phyloP scores from a whole-genome alignment of 64 coral and sea anemone genomes.

The Porites lutea region DNA sequence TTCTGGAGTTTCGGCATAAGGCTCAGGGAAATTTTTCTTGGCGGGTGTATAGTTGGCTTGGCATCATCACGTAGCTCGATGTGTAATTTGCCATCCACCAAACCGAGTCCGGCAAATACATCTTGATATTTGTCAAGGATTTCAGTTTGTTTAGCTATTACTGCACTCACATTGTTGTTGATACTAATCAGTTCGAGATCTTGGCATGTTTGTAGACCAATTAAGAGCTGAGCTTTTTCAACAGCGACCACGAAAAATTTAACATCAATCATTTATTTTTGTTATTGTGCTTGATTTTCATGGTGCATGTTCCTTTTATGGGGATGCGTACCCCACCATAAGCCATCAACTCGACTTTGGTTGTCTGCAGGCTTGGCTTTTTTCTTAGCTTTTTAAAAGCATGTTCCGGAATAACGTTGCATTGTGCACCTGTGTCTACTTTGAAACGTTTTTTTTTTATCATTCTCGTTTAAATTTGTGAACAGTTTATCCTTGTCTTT shows the following conservation, averaged over 20 bases:
- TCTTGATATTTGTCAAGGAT: too few relatives aligned
- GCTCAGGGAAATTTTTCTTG: slow-evolving; percentile 37
- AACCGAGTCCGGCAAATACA: too few relatives aligned
- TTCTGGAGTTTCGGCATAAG: slow-evolving; percentile 52
- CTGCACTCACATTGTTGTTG: too few relatives aligned
- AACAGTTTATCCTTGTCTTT: slow-evolving; percentile 35
- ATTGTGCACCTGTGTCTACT: slow-evolving; percentile 81
- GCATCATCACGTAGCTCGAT: slow-evolving; percentile 54
- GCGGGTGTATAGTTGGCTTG: slow-evolving; percentile 65
- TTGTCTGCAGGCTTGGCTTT: slow-evolving; percentile 37
- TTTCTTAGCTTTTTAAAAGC: slow-evolving; percentile 20
- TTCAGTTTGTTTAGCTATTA: too few relatives aligned
- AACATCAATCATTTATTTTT: neutral
- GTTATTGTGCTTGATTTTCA: slow-evolving; percentile 15
- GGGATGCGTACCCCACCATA: slow-evolving; percentile 37
- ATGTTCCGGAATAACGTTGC: slow-evolving; percentile 64
- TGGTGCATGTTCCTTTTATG: slow-evolving; percentile 21
- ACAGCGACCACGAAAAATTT: slow-evolving; percentile 21
- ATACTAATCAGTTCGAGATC: too few relatives aligned
- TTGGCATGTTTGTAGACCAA: too few relatives aligned
- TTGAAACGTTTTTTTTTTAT: slow-evolving; percentile 55
- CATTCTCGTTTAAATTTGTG: slow-evolving; percentile 28
- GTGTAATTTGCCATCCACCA: slow-evolving; percentile 43
- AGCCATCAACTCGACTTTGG: slow-evolving; percentile 33
- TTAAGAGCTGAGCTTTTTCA: neutral